Evolutionary conservation across 2,113 vertebrate genomes (phyloP), one percentile per base, ranked within the genome.

Genomic region (Anoura caudifer): DNA sequence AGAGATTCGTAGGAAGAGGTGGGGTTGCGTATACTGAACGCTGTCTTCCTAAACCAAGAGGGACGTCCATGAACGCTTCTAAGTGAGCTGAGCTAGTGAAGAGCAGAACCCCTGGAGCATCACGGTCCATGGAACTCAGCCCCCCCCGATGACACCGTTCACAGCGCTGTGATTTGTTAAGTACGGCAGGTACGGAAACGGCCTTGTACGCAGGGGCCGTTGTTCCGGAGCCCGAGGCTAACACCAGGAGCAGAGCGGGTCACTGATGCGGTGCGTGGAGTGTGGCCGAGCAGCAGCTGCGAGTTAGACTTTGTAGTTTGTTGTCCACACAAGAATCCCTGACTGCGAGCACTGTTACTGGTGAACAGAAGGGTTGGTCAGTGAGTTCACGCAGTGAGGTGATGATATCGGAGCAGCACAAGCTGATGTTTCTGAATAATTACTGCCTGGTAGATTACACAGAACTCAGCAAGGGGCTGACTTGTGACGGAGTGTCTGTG

Each of bases 31-130:
- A 24, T 52, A 59, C 10, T 24, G 33, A 61, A 76, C 16, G 72
- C 17, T 69, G 76, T 54, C 31, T 85, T 76, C 87, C 90, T 80
- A 87, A 95, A 83, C 28, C 59, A 72, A 79, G 63, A 93, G n/a
- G 90, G 86, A 69, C 26, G 72, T 76, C 50, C 43, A 54, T 15
- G 33, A 72, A 80, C 70, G 4, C 19, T 92, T 70, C 20, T 54
- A 36, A 45, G 59, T 59, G 31, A 84, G 31, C 4, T 54, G 24
- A 24, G 28, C 11, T 36, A 33, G 63, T 8, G 54, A 73, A 88
- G 36, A 85, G 12, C 22, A 85, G 61, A 52, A 7, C 38, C 52
- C 24, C 90, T 56, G 43, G n/a, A 77, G 47, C 86, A 41, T 52
- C 31, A 17, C 4, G 65, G 28, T 6, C n/a, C 26, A 33, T 3